Conservation (phyloP, 2,888 invertebrate genomes). For the Spialia ferax region DNA sequence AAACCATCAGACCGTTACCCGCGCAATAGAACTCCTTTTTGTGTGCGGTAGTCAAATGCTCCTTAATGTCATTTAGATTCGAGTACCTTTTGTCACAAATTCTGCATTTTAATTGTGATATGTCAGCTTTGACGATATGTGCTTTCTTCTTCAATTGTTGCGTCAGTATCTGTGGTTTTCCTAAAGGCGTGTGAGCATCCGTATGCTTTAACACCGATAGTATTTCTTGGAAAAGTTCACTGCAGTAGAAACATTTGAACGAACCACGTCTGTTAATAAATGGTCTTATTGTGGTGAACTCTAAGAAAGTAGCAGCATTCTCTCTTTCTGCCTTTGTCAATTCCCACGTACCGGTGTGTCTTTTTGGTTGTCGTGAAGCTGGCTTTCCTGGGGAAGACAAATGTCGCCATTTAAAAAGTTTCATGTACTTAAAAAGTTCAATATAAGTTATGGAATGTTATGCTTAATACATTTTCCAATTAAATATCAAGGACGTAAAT, state of each 20-base stretch:
- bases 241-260: slow-evolving; percentile 80
- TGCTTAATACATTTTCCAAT: background rate
- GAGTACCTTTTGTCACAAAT: slow-evolving; percentile 73
- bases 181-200: slow-evolving; percentile 61
- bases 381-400: slow-evolving; percentile 6
- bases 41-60: slow-evolving; percentile 64
- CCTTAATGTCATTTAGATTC: slow-evolving; percentile 71
- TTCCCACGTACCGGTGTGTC: slow-evolving; percentile 77
- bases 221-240: slow-evolving; percentile 74
- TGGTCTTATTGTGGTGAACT: slow-evolving; percentile 72
- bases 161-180: slow-evolving; percentile 64
- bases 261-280: slow-evolving; percentile 79
- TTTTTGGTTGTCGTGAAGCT: slow-evolving; percentile 51
- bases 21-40: slow-evolving; percentile 75
- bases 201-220: slow-evolving; percentile 69
- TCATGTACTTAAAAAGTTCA: background rate
- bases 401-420: background rate
- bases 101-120: slow-evolving; percentile 72
- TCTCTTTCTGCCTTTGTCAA: slow-evolving; percentile 78
- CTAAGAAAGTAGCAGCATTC: slow-evolving; percentile 77
- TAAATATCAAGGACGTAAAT: background rate
- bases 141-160: slow-evolving; percentile 75
- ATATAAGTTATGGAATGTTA: background rate
- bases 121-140: slow-evolving; percentile 77
- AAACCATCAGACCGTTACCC: slow-evolving; percentile 77